phyloP scores from a whole-genome alignment of 2,797 vertebrate genomes.

The Cryptoblepharus egeriae region DNA sequence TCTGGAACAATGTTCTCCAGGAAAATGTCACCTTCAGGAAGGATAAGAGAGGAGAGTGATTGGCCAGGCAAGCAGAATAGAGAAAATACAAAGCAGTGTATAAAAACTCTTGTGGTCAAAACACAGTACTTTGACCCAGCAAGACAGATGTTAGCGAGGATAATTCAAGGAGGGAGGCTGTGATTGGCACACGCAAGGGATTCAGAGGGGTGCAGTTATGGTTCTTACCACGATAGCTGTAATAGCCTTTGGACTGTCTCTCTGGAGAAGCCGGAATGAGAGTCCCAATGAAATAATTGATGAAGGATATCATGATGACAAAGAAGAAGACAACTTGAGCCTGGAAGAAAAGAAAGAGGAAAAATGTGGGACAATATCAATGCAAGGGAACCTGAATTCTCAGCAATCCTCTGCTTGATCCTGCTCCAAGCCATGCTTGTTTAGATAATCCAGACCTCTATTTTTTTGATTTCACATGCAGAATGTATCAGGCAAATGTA shows the following conservation, averaged over 20 bases:
- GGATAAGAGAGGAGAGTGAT: not conserved
- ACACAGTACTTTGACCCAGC: no score
- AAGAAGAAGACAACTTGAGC: conserved; percentile 79
- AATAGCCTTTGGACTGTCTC: conserved; percentile 75
- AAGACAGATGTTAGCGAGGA: not conserved
- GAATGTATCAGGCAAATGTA: not conserved
- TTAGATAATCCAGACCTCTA: no score
- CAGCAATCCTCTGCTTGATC: not conserved
- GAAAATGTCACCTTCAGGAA: conserved; percentile 76
- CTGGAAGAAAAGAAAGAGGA: conserved; percentile 49
- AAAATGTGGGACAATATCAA: no score
- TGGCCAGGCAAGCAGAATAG: not conserved
- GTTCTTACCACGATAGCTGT: conserved; percentile 76
- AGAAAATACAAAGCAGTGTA: not conserved
- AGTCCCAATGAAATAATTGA: conserved; percentile 78
- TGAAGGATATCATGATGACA: conserved; percentile 77
- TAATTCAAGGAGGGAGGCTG: not conserved
- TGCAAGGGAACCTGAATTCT: not conserved
- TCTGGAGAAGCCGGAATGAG: conserved; percentile 68
- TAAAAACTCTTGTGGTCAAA: not conserved
- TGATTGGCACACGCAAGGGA: not conserved
- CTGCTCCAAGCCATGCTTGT: not conserved
- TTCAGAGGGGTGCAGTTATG: not conserved
- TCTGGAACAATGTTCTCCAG: conserved; percentile 74
- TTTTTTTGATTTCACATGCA: not conserved